Evolutionary conservation across 92 coral and sea anemone species (phyloP).

Genomic region (Virgularia gustaviana): DNA sequence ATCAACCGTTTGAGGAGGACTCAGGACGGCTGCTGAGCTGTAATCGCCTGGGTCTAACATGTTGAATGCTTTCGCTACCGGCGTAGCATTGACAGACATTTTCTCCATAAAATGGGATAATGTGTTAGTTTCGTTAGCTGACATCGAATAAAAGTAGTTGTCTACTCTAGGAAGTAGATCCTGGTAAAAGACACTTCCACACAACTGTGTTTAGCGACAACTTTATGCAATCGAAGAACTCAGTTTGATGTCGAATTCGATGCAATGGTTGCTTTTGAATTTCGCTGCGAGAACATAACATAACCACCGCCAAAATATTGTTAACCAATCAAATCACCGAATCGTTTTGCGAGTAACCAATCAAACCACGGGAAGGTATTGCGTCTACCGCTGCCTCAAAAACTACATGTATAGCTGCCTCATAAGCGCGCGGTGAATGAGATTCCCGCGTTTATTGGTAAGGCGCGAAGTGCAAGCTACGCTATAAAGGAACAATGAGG

Average conservation of each 20-base stretch:
- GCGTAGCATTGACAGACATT: conserved; percentile 15
- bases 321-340: conserved; percentile 16
- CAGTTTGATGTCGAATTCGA: conserved; percentile 11
- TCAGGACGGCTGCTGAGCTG: conserved; percentile 1
- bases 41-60: neutral
- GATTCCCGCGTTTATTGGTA: too few species aligned
- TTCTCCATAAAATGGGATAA: conserved; percentile 16
- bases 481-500: too few species aligned
- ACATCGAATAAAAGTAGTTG: conserved; percentile 1
- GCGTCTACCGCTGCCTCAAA: neutral
- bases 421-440: neutral
- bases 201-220: neutral
- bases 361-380: conserved; percentile 1
- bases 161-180: too few species aligned
- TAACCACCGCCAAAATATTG: conserved; percentile 21
- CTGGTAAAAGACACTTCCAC: too few species aligned
- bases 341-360: neutral
- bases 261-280: conserved; percentile 14
- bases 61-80: neutral
- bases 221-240: neutral
- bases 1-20: conserved; percentile 31
- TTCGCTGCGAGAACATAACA: conserved; percentile 12
- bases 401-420: neutral
- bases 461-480: too few species aligned
- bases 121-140: neutral